Evolutionary conservation across 1,140 invertebrate species (phyloP), one percentile per base, ranked within the genome.

Genomic region (Dermatophagoides farinae): DNA sequence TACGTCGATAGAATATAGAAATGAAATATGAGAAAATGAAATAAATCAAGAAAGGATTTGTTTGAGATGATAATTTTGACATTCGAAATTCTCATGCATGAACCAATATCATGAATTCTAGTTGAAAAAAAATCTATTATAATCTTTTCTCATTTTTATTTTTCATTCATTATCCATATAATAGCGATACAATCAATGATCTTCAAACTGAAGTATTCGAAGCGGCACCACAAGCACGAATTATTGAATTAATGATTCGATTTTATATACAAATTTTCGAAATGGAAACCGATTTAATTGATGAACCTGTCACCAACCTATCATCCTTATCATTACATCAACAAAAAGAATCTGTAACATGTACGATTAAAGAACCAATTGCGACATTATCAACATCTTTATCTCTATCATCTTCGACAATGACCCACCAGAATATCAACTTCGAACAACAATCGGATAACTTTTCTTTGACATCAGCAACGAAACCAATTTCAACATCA

Each of bases 161-260:
- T 47, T 1, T 47, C 50, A 5, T 47, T 47, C 25, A 4, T 31
- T 31, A 31, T n/a, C n/a, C n/a, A n/a, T 41, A 41, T 41, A 16
- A 18, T 20, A 50, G 47, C 11, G 47, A 50, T 20, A 50, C 16
- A 14, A 50, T 63, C 31, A 60, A 60, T 12, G 60, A 63, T 22
- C 38, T 54, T 38, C 62, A 37, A 20, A 37, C 43, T 10, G 60
- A 63, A 52, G 31, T 63, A 12, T 63, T 63, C 39, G 62, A 63
- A 43, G 60, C 62, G 14, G 49, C 47, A 39, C 44, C 60, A 11
- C 62, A 63, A 44, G 46, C 62, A n/a, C 50, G 62, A 9, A 72
- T 73, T 20, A 70, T 79, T 46, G 77, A 79, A 66, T 70, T 78
- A n/a, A 68, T 78, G 14, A 77, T 78, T 18, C 66, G 66, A 12